Evolutionary conservation across 2,888 invertebrate genomes (phyloP).

Genomic region (Pollenia griseotomentosa): DNA sequence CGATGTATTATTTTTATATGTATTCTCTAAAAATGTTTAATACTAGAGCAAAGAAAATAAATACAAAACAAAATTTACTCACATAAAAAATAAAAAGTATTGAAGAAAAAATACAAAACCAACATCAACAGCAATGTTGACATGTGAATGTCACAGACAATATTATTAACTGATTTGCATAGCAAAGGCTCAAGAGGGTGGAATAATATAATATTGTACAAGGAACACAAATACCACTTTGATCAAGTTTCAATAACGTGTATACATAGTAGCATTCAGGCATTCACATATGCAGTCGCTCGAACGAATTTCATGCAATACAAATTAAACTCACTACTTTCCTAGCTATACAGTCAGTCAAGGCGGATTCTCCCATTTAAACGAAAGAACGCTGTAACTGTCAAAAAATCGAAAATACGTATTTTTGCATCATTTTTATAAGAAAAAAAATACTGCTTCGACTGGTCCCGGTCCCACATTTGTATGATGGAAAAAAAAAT

Average conservation of each 20-base stretch:
- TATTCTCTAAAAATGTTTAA: neutral
- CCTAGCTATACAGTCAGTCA: no score
- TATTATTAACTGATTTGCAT: conserved; percentile 67
- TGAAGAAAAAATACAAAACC: neutral
- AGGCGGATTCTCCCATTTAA: no score
- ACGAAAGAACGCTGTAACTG: no score
- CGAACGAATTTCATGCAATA: neutral
- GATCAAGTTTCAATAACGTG: neutral
- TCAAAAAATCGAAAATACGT: no score
- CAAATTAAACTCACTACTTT: neutral
- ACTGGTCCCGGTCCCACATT: no score
- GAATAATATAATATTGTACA: conserved; percentile 19
- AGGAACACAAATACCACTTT: neutral
- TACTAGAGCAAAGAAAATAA: neutral
- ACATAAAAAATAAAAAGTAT: neutral
- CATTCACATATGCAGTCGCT: neutral
- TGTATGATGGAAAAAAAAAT: no score
- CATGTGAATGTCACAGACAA: conserved; percentile 51
- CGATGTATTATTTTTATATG: no score
- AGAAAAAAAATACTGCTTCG: no score
- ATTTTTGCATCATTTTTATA: no score
- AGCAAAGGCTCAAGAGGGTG: conserved; percentile 40
- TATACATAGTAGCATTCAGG: neutral
- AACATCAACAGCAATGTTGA: conserved; percentile 25
- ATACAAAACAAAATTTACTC: neutral